Base-by-base conservation (phyloP, 2,113 vertebrate genomes). In the Daubentonia madagascariensis region DNA sequence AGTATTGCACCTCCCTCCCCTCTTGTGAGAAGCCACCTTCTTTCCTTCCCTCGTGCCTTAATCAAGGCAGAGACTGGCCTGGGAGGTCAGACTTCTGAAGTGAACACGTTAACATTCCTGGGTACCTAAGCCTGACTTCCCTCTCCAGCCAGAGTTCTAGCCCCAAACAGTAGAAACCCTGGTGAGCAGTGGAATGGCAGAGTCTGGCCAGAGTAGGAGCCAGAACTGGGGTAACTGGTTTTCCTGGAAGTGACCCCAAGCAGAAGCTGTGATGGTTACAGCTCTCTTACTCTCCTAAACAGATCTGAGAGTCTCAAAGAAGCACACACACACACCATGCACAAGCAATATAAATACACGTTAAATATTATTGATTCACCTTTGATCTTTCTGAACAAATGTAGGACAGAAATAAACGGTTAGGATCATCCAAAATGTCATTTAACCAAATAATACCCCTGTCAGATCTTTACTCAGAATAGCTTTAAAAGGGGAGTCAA, bases 371-470 rank as follows among this genome's bases (percentile, higher is more conserved):
- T 35, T 16, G 37, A 72, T 54, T 73, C 43, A 14, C 17, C 48
- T 89, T 32, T 73, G 79, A 61, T 50, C 76, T 90, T 92, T 57
- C 89, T 96, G 28, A 78, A 68, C 14, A 59, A 85, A 32, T 52
- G 22, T 72, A 78, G 8, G 20, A n/a, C 57, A 91, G 87, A 91
- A 80, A 85, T 67, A 89, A 89, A 67, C 40, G 52, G 17, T 50
- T 87, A 37, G 50, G 43, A 91, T 52, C 32, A 89, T 83, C 22
- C 52, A 70, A 68, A 85, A 72, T 84, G 68, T 32, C 65, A 84
- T 73, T 68, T 63, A 30, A 70, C 45, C 16, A 52, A 75, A 70
- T 48, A 23, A 16, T 16, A 32, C 25, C 22, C 1, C 3, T 2
- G n/a, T 35, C 11, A 6, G 43, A 30, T 43, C 81, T 96, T 92